Base-by-base conservation (phyloP, 2,888 invertebrate genomes). In the Napeogenes sylphis region DNA sequence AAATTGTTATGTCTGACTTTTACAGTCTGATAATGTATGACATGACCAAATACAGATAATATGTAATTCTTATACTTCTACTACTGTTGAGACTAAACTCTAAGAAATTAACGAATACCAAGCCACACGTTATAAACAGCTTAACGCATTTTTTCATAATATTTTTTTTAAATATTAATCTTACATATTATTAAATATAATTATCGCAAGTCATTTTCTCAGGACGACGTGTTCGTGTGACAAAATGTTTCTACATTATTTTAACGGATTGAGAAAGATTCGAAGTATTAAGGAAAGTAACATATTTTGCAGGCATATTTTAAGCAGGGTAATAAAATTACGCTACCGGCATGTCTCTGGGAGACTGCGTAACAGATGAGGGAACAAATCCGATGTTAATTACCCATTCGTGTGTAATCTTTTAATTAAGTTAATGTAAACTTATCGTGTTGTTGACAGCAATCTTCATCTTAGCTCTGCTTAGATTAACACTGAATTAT, bases 391-490 rank as follows among this genome's bases (percentile, higher is more conserved):
- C 81, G 71, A 74, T 76, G 82, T 83, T 85, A 87, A 88, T 87
- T 85, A 86, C 75, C 83, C 80, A 79, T 83, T 84, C 84, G 80
- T 79, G 85, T 85, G 86, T 86, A 87, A 87, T 87, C 85, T 85
- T 86, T 87, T 87, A 88, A 87, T 87, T 87, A 86, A 82, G 81
- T 82, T 79, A 82, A 79, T 84, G 83, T 82, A 82, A 85, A 84
- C 81, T 82, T 81, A 79, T 80, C 77, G 74, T 78, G 76, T 72
- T 73, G 74, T 72, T 81, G 78, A 77, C 76, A 76, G 70, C 73
- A 71, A 69, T 74, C 58, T 59, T 63, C 45, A 46, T 32, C 14
- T 54, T 63, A 33, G n/a, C 38, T 33, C 8, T 35, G 55, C 6
- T 21, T 12, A 30, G 6, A 21, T 51, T 51, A 47, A 14, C 8